Conservation (phyloP, 2,888 invertebrate genomes). For the Crioceris asparagi region DNA sequence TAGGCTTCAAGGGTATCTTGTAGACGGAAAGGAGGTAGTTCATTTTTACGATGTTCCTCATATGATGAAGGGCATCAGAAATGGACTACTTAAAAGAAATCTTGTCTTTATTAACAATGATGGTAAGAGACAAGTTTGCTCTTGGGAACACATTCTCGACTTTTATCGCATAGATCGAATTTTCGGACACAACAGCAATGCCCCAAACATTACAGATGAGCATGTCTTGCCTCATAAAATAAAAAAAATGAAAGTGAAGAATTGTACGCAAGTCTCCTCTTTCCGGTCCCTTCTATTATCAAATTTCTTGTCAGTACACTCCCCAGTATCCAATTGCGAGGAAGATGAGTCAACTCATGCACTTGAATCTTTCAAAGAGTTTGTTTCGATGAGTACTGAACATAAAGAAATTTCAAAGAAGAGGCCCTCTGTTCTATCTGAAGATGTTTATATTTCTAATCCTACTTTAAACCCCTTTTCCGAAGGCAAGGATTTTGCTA, state of each 20-base stretch:
- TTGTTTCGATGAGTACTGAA: no score
- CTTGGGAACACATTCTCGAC: slow-evolving; percentile 12
- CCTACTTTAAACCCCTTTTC: no score
- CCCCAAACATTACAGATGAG: slow-evolving; percentile 13
- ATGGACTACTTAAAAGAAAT: slow-evolving; percentile 13
- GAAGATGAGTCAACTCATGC: slow-evolving; percentile 8
- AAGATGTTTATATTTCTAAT: no score
- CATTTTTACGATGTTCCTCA: slow-evolving; percentile 19
- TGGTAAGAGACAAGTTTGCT: no score
- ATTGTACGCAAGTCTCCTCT: slow-evolving; percentile 16
- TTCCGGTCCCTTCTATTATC: slow-evolving; percentile 15
- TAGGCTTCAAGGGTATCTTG: slow-evolving; percentile 12
- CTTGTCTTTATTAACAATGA: slow-evolving; percentile 15
- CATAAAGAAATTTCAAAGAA: no score
- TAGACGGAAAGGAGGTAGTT: slow-evolving; percentile 15
- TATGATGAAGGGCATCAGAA: slow-evolving; percentile 17
- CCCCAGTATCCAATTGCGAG: slow-evolving; percentile 13
- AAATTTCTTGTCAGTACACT: slow-evolving; percentile 14
- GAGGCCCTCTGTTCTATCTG: no score
- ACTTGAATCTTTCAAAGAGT: slow-evolving; percentile 9
- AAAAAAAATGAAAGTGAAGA: slow-evolving; percentile 14
- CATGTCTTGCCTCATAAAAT: slow-evolving; percentile 11
- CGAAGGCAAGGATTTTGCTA: no score
- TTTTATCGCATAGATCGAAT: slow-evolving; percentile 10
- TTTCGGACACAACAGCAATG: slow-evolving; percentile 8